These are phyloP conservation scores for Mantis religiosa DNA, from an alignment of 2,888 invertebrate genomes.

Conservation along the genomic window DNA sequence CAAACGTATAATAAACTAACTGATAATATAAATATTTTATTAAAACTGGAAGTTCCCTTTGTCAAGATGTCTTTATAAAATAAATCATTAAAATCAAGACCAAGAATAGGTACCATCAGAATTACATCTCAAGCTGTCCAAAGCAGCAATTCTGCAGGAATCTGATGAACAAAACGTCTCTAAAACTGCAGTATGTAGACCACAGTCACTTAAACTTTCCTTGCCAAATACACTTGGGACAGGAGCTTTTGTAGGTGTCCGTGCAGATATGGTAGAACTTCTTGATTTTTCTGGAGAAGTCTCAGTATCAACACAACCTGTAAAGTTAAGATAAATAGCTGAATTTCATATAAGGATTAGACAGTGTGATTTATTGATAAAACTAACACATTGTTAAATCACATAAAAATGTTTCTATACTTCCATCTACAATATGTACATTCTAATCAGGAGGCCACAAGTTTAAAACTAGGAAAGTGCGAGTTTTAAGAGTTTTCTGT, in stretches of 20 bases:
- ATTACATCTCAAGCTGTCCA: constrained; percentile 60
- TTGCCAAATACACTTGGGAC: constrained; percentile 63
- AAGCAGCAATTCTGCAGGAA: constrained; percentile 48
- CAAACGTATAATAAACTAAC: too few relatives aligned
- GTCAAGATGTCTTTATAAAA: neutral
- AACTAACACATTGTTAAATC: too few relatives aligned
- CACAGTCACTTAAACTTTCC: constrained; percentile 86
- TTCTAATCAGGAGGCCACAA: too few relatives aligned
- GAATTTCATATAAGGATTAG: too few relatives aligned
- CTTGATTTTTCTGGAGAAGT: constrained; percentile 44
- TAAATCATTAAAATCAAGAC: neutral
- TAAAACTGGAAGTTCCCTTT: too few relatives aligned
- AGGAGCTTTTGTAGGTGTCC: constrained; percentile 50
- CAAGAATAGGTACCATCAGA: constrained; percentile 25
- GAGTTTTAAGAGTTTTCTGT: too few relatives aligned
- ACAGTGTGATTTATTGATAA: too few relatives aligned
- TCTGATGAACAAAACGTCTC: constrained; percentile 63
- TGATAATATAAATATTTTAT: too few relatives aligned
- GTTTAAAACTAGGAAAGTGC: too few relatives aligned
- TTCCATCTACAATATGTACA: too few relatives aligned
- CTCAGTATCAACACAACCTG: neutral
- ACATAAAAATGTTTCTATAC: too few relatives aligned
- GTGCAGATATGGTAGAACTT: constrained; percentile 37
- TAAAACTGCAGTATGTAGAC: constrained; percentile 61
- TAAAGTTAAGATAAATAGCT: neutral